Percentiles rank a stretch among this genome's conserved stretches.
Evolutionary conservation across 1,140 invertebrate genomes (phyloP).

Genomic region (Phymorhynchus buccinoides): DNA sequence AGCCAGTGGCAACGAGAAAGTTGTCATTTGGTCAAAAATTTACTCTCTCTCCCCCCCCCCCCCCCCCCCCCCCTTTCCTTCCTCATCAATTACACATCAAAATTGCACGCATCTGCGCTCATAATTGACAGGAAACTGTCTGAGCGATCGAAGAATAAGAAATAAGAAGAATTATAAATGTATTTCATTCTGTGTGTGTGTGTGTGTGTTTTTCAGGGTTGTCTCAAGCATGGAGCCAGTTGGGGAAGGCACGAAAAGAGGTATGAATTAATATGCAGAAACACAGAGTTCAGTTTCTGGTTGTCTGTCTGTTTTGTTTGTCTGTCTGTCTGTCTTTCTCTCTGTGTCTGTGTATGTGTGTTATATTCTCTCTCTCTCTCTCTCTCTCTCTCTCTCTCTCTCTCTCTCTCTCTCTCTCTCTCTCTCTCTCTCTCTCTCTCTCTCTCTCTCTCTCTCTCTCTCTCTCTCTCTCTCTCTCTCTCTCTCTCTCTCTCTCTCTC

Average conservation of each 20-base stretch:
- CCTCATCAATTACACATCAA: background rate
- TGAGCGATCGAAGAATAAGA: no score
- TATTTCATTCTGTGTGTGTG: background rate
- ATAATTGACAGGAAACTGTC: no score
- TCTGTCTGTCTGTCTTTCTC: background rate
- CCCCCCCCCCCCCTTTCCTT: background rate
- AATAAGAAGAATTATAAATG: no score
- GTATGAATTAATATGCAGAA: background rate
- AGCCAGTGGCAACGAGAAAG: no score
- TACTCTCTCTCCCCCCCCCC: background rate
- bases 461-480: background rate
- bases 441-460: background rate
- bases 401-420: background rate
- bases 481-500: background rate
- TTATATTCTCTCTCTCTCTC: background rate
- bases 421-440: background rate
- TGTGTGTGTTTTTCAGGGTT: background rate
- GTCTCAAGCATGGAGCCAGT: slow-evolving; percentile 13
- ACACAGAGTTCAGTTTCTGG: background rate
- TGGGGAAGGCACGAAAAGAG: background rate
- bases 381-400: background rate
- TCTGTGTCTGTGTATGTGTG: no score
- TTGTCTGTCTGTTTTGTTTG: background rate
- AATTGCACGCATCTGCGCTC: no score
- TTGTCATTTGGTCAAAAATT: no score